A percentile compares a stretch with the other conserved stretches of the same genome.
These are phyloP conservation scores for Agrochola litura DNA, from an alignment of 2,888 invertebrate genomes.

Conservation along the genomic window DNA sequence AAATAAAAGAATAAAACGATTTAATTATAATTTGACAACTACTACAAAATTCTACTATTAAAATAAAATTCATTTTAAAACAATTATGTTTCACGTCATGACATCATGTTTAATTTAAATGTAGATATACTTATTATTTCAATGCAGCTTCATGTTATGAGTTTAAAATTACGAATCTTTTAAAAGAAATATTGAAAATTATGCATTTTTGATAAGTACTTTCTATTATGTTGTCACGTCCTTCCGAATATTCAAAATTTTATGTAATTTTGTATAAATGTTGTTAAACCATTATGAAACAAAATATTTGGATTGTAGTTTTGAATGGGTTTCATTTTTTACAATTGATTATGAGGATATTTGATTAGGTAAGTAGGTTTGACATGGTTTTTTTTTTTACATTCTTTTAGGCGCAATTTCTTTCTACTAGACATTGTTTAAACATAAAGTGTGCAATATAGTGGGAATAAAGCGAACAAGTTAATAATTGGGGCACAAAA, in stretches of 20 bases:
- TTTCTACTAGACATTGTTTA: conserved; percentile 34
- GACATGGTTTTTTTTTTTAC: conserved; percentile 3
- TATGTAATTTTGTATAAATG: not conserved
- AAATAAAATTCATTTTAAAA: not conserved
- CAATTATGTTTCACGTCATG: conserved; percentile 20
- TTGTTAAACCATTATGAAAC: not conserved
- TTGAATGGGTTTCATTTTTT: not conserved
- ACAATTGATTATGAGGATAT: not conserved
- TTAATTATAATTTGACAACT: not conserved
- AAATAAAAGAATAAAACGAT: not conserved
- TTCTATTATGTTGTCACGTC: not conserved
- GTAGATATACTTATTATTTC: not conserved
- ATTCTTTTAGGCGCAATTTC: not conserved
- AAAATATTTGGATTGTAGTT: not conserved
- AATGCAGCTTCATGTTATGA: conserved; percentile 5
- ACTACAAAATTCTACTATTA: not conserved
- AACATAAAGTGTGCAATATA: conserved; percentile 24
- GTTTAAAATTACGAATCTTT: not conserved
- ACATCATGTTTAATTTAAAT: conserved; percentile 15
- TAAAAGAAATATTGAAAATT: not conserved
- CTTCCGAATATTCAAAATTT: not conserved
- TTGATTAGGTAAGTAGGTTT: not conserved
- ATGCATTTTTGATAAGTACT: not conserved
- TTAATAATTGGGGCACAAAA: not conserved
- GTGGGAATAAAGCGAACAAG: not conserved